Evolutionary conservation across 2,888 invertebrate genomes (phyloP).

Genomic region (Andrena haemorrhoa): DNA sequence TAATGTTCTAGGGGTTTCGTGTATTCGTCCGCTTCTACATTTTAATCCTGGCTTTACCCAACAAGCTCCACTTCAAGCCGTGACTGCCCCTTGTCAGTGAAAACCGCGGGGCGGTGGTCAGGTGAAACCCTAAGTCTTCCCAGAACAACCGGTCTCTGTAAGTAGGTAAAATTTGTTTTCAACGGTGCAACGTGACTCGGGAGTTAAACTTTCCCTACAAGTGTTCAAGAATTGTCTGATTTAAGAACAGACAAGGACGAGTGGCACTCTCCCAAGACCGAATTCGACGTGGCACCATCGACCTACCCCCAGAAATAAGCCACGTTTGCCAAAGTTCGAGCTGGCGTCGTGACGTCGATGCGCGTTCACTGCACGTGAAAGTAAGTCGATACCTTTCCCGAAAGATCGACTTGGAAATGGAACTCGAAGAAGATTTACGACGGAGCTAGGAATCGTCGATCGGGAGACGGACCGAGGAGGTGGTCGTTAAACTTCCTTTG

Average conservation of each 20-base stretch:
- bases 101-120: too few species aligned
- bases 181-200: neutral
- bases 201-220: neutral
- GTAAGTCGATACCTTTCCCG: constrained; percentile 62
- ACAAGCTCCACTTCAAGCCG: too few species aligned
- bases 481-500: constrained; percentile 67
- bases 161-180: too few species aligned
- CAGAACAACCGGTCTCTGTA: too few species aligned
- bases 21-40: too few species aligned
- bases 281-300: neutral
- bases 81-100: too few species aligned
- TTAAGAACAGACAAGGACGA: neutral
- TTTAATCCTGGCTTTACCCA: too few species aligned
- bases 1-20: too few species aligned
- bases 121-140: too few species aligned
- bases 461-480: constrained; percentile 48
- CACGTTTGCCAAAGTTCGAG: constrained; percentile 26
- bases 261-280: neutral
- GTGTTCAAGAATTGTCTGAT: neutral
- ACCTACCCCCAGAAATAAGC: constrained; percentile 23
- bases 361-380: constrained; percentile 47
- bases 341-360: constrained; percentile 48
- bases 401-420: constrained; percentile 68
- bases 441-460: constrained; percentile 59
- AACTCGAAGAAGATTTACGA: constrained; percentile 68